Evolutionary conservation across 2,113 vertebrate genomes (phyloP), one percentile per base, ranked within the genome.

Genomic region (Crypturellus undulatus): DNA sequence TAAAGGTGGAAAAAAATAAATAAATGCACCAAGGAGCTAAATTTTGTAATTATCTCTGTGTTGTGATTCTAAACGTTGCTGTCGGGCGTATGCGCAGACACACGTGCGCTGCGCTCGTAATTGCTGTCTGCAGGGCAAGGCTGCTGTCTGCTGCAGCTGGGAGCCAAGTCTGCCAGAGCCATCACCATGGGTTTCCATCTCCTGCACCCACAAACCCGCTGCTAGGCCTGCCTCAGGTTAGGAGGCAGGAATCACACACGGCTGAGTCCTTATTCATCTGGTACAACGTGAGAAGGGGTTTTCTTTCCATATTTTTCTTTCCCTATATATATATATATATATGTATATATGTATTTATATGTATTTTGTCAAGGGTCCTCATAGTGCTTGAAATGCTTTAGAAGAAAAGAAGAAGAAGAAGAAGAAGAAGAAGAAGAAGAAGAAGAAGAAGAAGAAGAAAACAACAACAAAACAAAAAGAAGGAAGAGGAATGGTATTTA

Each of bases 1-100:
- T 88, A 96, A 96, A 83, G 75, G 86, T 21, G 13, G 45, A 79
- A 12, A 49, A 49, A 49, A 49, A 49, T 49, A 49, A 49, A 49
- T 49, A 11, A 11, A 12, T 17, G 21, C 3, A 93, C 90, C 90
- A 54, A 79, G 87, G 79, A 82, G 65, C 68, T 80, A 84, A 92
- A 89, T 87, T 87, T 86, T 90, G 86, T 81, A 84, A 87, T 96
- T 36, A 72, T 62, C 91, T 45, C 19, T 52, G 52, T 87, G 90
- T 91, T 90, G 86, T 93, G 95, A 59, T 71, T 51, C 71, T 34
- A 58, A 65, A 58, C 68, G 88, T 84, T 92, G 78, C 91, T 58
- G 72, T 7, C 3, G 54, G 89, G 56, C 6, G 8, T 63, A 64
- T 21, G 11, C 5, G 6, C 45, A 9, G 5, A 4, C 9, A 1